Percentiles rank a stretch among this genome's conserved stretches.
These are phyloP conservation scores for Hippopotamus amphibius DNA, from an alignment of 2,113 vertebrate species.

Conservation along the genomic window DNA sequence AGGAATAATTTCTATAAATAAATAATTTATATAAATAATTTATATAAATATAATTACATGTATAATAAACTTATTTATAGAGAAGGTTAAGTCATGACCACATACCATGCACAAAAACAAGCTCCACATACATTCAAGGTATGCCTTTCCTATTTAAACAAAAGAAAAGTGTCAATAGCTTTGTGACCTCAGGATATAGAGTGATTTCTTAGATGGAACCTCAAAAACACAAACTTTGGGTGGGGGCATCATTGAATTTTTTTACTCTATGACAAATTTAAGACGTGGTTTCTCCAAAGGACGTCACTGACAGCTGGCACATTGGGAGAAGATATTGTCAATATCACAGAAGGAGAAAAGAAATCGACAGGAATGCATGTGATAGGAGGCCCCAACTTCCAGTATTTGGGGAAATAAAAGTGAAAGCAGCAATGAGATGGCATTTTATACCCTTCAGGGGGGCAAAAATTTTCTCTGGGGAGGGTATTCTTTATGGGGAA, in stretches of 20 bases:
- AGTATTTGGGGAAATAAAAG: conserved; percentile 6
- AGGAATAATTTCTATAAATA: no score
- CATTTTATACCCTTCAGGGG: neutral
- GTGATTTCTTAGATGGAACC: neutral
- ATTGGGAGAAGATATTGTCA: neutral
- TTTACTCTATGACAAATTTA: conserved; percentile 15
- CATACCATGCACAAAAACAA: neutral
- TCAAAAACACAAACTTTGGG: neutral
- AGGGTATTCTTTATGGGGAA: neutral
- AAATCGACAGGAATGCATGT: neutral
- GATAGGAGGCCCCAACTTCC: neutral
- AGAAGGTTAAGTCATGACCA: neutral
- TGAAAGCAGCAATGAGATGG: neutral
- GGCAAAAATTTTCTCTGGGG: neutral
- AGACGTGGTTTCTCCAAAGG: neutral
- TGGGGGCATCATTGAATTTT: neutral
- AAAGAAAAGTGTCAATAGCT: neutral
- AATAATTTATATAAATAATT: no score
- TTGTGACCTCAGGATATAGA: neutral
- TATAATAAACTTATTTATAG: neutral
- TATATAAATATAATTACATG: no score
- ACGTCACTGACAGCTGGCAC: neutral
- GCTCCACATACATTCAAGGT: neutral
- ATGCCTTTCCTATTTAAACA: neutral
- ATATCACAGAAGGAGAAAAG: neutral